A percentile compares a stretch with the other conserved stretches of the same genome.
phyloP scores from a whole-genome alignment of 2,888 invertebrate genomes.

The Tubulanus polymorphus region DNA sequence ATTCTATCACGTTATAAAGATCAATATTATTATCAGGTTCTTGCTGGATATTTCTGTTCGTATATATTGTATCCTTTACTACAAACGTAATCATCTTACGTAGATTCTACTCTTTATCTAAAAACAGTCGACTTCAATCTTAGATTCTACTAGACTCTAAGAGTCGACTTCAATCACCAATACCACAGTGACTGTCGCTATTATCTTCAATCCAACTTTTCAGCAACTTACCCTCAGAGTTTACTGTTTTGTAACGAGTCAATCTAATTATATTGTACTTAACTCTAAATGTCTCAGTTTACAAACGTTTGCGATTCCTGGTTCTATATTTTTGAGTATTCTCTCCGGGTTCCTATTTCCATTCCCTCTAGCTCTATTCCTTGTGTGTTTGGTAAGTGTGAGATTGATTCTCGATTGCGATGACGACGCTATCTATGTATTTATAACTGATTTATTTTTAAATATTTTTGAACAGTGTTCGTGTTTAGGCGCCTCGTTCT shows the following conservation, averaged over 20 bases:
- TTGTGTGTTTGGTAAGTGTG: constrained; percentile 62
- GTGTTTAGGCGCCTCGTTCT: constrained; percentile 89
- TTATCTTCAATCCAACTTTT: too few relatives aligned
- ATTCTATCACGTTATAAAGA: constrained; percentile 90
- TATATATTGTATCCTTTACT: constrained; percentile 83
- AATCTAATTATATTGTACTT: constrained; percentile 22
- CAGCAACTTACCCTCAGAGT: too few relatives aligned
- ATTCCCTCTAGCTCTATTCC: constrained; percentile 79
- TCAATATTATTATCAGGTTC: constrained; percentile 84
- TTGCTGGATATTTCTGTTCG: constrained; percentile 80
- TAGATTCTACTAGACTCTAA: too few relatives aligned
- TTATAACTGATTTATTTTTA: constrained; percentile 5
- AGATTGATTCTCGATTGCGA: constrained; percentile 4
- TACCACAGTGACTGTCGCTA: too few relatives aligned
- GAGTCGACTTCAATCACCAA: too few relatives aligned
- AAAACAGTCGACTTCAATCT: too few relatives aligned
- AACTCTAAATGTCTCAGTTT: constrained; percentile 55
- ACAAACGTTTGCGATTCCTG: constrained; percentile 99
- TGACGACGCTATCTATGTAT: neutral
- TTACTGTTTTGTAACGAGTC: too few relatives aligned
- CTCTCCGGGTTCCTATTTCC: constrained; percentile 95
- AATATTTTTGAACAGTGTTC: constrained; percentile 65
- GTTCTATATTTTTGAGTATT: constrained; percentile 95
- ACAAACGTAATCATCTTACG: too few relatives aligned
- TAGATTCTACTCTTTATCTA: too few relatives aligned